These are phyloP conservation scores for Ianthella basta DNA, from an alignment of 37 sponge, comb jelly and placozoan species.

Conservation along the genomic window DNA sequence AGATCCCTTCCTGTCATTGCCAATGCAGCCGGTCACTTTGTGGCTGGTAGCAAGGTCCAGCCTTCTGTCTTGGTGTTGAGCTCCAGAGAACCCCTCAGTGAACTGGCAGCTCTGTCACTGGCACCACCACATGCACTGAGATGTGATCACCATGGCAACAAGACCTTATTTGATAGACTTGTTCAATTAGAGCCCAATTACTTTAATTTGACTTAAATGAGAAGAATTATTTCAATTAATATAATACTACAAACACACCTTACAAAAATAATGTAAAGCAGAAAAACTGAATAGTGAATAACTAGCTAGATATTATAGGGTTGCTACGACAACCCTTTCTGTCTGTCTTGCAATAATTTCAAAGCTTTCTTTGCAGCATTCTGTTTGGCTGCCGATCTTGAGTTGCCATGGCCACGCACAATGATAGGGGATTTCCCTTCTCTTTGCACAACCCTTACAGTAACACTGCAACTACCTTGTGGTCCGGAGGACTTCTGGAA, in stretches of 20 bases:
- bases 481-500: neutral
- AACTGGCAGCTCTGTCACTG: no score
- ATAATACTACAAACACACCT: neutral
- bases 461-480: neutral
- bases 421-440: neutral
- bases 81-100: no score
- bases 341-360: neutral
- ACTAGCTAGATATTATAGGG: neutral
- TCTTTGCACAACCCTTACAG: neutral
- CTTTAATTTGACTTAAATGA: no score
- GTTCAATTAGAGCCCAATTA: no score
- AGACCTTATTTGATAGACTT: no score
- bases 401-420: neutral
- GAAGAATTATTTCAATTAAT: no score
- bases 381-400: neutral
- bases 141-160: no score
- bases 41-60: no score
- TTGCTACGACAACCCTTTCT: neutral
- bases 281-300: neutral
- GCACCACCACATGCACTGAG: no score
- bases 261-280: neutral
- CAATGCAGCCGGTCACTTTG: no score
- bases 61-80: no score
- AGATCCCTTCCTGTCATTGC: no score
- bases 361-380: conserved; percentile 8